Percentiles rank a stretch among this genome's conserved stretches.
Conservation (phyloP, 64 coral and sea anemone genomes). For the Orbicella faveolata region DNA sequence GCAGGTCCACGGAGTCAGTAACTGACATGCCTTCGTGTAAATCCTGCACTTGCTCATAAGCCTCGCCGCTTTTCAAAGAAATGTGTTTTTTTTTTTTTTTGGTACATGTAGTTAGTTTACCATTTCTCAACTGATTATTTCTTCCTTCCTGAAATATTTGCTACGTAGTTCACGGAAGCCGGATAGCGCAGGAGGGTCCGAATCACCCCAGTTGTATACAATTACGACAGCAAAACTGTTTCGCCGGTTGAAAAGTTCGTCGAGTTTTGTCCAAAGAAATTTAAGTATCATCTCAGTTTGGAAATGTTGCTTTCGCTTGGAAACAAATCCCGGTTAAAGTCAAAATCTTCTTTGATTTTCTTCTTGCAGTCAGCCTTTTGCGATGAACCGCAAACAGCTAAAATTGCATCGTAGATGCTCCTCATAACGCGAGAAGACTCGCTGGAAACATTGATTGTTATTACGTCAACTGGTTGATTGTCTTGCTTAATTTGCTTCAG, state of each 20-base stretch:
- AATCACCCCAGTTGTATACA: conserved; percentile 75
- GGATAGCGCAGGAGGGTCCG: conserved; percentile 60
- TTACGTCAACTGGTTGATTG: conserved; percentile 60
- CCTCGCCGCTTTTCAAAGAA: conserved; percentile 42
- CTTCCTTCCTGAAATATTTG: conserved; percentile 24
- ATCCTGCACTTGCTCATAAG: conserved; percentile 52
- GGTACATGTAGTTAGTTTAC: conserved; percentile 40
- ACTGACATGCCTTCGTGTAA: conserved; percentile 68
- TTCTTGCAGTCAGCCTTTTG: conserved; percentile 39
- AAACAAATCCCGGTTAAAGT: conserved; percentile 65
- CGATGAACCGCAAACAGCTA: conserved; percentile 20
- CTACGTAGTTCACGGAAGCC: conserved; percentile 69
- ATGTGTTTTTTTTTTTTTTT: conserved; percentile 65
- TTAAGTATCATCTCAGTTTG: conserved; percentile 50
- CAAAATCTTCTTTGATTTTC: conserved; percentile 72
- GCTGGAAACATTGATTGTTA: conserved; percentile 70
- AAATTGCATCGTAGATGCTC: conserved; percentile 65
- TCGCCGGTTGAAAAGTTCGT: conserved; percentile 41
- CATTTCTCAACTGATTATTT: conserved; percentile 26
- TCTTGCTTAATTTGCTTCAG: conserved; percentile 2
- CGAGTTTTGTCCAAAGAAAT: conserved; percentile 53
- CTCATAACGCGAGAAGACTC: conserved; percentile 56
- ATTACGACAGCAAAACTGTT: conserved; percentile 69
- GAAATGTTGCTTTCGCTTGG: conserved; percentile 32
- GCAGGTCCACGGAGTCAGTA: conserved; percentile 54